A percentile compares a stretch with the other conserved stretches of the same genome.
phyloP scores from a whole-genome alignment of 2,797 vertebrate species.

The Syngnathus acus region DNA sequence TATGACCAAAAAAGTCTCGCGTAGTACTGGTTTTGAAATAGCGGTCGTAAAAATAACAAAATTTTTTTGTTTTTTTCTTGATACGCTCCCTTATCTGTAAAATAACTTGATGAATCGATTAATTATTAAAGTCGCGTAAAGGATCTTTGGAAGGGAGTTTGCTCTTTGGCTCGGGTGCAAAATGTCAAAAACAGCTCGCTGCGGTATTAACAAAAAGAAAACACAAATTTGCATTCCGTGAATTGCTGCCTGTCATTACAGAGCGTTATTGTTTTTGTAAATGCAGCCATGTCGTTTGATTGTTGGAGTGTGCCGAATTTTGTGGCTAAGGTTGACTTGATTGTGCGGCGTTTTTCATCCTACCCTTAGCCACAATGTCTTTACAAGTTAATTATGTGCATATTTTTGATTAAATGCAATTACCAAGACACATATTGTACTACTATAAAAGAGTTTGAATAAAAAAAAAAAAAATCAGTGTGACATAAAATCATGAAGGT shows the following conservation, averaged over 20 bases:
- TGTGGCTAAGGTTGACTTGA: background rate
- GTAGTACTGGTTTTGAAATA: background rate
- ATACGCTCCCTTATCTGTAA: background rate
- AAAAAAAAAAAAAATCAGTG: too few species aligned
- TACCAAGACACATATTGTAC: background rate
- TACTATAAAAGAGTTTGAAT: background rate
- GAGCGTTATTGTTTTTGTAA: background rate
- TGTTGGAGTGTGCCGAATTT: background rate
- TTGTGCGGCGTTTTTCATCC: background rate
- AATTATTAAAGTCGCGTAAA: background rate
- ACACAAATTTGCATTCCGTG: background rate
- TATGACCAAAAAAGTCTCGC: background rate
- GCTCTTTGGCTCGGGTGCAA: background rate
- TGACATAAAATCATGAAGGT: too few species aligned
- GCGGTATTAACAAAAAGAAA: background rate
- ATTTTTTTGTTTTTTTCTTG: background rate
- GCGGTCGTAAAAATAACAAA: background rate
- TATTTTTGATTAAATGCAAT: background rate
- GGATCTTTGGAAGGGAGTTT: background rate
- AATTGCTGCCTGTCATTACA: background rate
- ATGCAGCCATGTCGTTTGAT: background rate
- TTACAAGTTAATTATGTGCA: background rate
- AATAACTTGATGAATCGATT: background rate
- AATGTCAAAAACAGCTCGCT: background rate
- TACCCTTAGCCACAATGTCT: background rate